Evolutionary conservation across 2,113 vertebrate genomes (phyloP).

Genomic region (Hippocampus comes): DNA sequence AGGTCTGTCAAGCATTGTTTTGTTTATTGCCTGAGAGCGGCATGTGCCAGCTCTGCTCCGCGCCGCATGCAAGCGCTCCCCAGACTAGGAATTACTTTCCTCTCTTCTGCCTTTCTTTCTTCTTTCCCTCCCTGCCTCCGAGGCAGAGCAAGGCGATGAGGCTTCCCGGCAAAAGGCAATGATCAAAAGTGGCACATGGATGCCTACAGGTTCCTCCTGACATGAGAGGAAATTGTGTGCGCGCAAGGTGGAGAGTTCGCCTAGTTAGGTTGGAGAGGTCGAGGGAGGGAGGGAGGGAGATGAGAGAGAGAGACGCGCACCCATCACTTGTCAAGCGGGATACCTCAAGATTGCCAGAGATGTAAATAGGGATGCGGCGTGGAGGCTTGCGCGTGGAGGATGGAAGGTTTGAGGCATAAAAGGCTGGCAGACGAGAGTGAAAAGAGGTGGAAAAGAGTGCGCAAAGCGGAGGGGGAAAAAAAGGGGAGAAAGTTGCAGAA

Average conservation of each 20-base stretch:
- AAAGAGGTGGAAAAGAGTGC: constrained; percentile 54
- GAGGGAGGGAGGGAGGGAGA: constrained; percentile 13
- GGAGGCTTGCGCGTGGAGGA: constrained; percentile 34
- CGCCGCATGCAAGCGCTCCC: constrained; percentile 34
- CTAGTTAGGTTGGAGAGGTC: constrained; percentile 26
- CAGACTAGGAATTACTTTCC: constrained; percentile 58
- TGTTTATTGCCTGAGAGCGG: constrained; percentile 42
- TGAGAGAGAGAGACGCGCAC: constrained; percentile 36
- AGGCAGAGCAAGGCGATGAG: constrained; percentile 60
- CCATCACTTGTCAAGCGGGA: constrained; percentile 57
- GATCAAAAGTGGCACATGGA: constrained; percentile 67
- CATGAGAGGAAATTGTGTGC: constrained; percentile 58
- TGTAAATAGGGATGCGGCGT: constrained; percentile 37
- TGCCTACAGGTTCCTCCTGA: constrained; percentile 67
- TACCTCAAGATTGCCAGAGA: constrained; percentile 45
- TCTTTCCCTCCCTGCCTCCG: constrained; percentile 44
- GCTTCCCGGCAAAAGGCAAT: constrained; percentile 58
- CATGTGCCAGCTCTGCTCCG: constrained; percentile 42
- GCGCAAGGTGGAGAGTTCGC: constrained; percentile 35
- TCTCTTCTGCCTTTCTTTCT: constrained; percentile 47
- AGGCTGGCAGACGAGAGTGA: constrained; percentile 48
- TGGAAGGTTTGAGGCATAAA: constrained; percentile 66
- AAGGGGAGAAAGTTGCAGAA: constrained; percentile 48
- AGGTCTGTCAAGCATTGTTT: constrained; percentile 20
- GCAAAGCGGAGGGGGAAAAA: constrained; percentile 31